phyloP scores from a whole-genome alignment of 2,797 vertebrate genomes.

The Acropternis orthonyx region DNA sequence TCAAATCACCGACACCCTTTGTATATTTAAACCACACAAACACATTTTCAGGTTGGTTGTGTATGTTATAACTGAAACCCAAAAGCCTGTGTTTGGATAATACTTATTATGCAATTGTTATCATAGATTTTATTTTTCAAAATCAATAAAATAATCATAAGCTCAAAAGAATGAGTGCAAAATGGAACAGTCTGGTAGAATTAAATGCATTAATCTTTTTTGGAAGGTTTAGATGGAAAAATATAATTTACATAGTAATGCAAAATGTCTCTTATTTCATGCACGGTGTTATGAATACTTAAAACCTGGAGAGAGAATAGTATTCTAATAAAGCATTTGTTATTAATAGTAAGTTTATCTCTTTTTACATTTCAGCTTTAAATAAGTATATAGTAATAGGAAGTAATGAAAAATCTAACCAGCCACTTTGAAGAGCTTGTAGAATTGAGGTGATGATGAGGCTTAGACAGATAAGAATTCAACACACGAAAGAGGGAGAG shows the following conservation, averaged over 20 bases:
- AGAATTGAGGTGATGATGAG: constrained; percentile 31
- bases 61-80: neutral
- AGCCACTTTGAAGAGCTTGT: neutral
- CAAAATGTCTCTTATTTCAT: neutral
- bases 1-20: neutral
- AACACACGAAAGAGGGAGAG: neutral
- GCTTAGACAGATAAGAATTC: constrained; percentile 6
- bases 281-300: neutral
- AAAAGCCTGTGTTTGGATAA: neutral
- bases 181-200: neutral
- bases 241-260: neutral
- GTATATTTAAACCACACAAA: neutral
- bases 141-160: neutral
- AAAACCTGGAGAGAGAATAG: neutral
- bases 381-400: constrained; percentile 36
- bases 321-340: neutral
- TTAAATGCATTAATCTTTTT: neutral
- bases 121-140: neutral
- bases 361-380: constrained; percentile 12
- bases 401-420: constrained; percentile 47
- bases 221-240: neutral
- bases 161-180: neutral
- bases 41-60: neutral
- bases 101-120: neutral
- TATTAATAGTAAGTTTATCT: constrained; percentile 8